Evolutionary conservation across 2,888 invertebrate genomes (phyloP).

Genomic region (Lochmaea capreae): DNA sequence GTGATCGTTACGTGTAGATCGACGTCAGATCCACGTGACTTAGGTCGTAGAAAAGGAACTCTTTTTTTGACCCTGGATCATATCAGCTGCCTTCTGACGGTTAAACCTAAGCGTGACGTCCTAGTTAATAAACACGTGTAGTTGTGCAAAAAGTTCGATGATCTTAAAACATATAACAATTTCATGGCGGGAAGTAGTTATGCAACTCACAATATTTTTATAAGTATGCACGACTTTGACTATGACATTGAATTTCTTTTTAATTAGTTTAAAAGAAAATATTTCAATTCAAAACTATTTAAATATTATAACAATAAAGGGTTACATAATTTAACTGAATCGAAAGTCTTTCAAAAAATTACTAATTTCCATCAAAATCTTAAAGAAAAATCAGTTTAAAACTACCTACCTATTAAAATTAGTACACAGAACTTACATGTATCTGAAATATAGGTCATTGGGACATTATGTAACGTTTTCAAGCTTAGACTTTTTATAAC

Average conservation of each 20-base stretch:
- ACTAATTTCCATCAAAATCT: not conserved
- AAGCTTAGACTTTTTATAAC: not conserved
- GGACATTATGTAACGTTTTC: conserved; percentile 3
- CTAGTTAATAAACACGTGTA: not conserved
- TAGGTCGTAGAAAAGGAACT: not conserved
- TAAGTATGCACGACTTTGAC: conserved; percentile 6
- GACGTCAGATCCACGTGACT: conserved; percentile 3
- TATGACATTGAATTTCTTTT: not conserved
- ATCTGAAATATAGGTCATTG: not conserved
- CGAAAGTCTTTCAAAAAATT: not conserved
- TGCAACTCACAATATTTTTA: not conserved
- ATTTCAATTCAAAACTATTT: not conserved
- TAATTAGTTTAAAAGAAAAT: not conserved
- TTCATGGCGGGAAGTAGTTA: not conserved
- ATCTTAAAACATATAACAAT: not conserved
- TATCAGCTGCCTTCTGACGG: not conserved
- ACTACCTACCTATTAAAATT: not conserved
- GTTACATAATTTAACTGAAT: not conserved
- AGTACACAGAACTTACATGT: not conserved
- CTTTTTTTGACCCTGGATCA: not conserved
- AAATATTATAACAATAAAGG: not conserved
- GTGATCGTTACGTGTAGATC: not conserved
- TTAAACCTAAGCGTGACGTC: not conserved
- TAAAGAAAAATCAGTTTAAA: not conserved
- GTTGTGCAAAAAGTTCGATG: conserved; percentile 5